Evolutionary conservation across 1,140 invertebrate genomes (phyloP), one percentile per base, ranked within the genome.

Genomic region (Thaumatotibia leucotreta): DNA sequence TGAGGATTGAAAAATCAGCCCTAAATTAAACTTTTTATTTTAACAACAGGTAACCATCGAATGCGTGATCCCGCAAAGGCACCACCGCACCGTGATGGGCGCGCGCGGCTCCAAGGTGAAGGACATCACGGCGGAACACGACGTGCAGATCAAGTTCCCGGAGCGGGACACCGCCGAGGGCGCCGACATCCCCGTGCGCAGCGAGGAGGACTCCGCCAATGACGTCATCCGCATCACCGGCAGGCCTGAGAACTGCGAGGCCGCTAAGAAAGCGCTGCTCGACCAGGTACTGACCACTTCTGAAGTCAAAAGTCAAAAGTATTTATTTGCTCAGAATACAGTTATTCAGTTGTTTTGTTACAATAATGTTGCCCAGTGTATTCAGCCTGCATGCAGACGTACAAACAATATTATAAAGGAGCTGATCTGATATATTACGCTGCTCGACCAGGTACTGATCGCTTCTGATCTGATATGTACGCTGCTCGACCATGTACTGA

Each of bases 61-160:
- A 79, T 97, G 97, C 70, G 82, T 96, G 17, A 98, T 99, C 80
- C 93, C 96, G 0, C 96, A 97, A 88, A 93, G 93, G 69, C 94
- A 97, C 90, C 97, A 98, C 89, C 93, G 97, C 61, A 96, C 95
- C 6, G 95, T 99, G 0, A 97, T 98, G 95, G 97, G 97, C 4
- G 92, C 94, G 5, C 95, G 95, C 72, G 97, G 96, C 45, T 93
- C 92, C 61, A 97, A 97, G 82, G 96, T 98, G 20, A 96, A 98
- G 88, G 93, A 93, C 61, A 96, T 98, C 66, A 95, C 95, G 6
- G 93, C 93, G 0, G 94, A 97, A 67, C 95, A 92, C 85, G 96
- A 98, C 88, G 97, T 99, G 0, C 96, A 97, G 86, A 97, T 99
- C 73, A 98, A 98, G 87, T 97, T 98, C 88, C 97, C 97, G 22